A percentile compares a stretch with the other conserved stretches of the same genome.
These are phyloP conservation scores for Nannobrachium achirus DNA, from an alignment of 2,113 vertebrate genomes.

Conservation along the genomic window DNA sequence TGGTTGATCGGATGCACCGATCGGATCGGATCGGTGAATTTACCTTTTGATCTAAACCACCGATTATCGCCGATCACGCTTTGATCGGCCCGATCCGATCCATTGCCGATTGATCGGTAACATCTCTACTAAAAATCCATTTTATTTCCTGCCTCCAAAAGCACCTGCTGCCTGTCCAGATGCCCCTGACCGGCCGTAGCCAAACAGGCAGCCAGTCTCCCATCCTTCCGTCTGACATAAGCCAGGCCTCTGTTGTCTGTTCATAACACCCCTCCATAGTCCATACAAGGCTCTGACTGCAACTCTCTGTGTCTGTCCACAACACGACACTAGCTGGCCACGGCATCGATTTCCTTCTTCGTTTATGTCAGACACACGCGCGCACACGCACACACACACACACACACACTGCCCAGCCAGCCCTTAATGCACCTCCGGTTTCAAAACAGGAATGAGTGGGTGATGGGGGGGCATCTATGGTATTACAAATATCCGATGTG, in stretches of 20 bases:
- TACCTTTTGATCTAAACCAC: no score
- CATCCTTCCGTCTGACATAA: constrained; percentile 36
- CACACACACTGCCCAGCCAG: no score
- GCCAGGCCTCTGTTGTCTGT: constrained; percentile 30
- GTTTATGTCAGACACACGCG: no score
- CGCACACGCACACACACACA: no score
- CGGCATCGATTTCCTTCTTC: constrained; percentile 39
- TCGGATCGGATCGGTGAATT: no score
- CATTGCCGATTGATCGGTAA: no score
- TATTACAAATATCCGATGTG: neutral
- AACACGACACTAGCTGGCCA: no score
- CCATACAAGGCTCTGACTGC: constrained; percentile 50
- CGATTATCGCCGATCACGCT: no score
- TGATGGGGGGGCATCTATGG: neutral
- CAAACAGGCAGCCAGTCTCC: constrained; percentile 7
- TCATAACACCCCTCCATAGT: constrained; percentile 33
- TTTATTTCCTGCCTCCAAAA: neutral
- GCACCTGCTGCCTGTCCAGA: constrained; percentile 58
- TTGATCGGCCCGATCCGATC: no score
- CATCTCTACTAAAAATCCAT: no score
- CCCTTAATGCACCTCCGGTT: constrained; percentile 27
- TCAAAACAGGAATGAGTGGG: constrained; percentile 13
- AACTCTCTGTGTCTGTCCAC: constrained; percentile 18
- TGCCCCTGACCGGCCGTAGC: constrained; percentile 31
- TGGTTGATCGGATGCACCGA: no score